phyloP scores from a whole-genome alignment of 2,113 vertebrate genomes.

The Paedocypris sp. region DNA sequence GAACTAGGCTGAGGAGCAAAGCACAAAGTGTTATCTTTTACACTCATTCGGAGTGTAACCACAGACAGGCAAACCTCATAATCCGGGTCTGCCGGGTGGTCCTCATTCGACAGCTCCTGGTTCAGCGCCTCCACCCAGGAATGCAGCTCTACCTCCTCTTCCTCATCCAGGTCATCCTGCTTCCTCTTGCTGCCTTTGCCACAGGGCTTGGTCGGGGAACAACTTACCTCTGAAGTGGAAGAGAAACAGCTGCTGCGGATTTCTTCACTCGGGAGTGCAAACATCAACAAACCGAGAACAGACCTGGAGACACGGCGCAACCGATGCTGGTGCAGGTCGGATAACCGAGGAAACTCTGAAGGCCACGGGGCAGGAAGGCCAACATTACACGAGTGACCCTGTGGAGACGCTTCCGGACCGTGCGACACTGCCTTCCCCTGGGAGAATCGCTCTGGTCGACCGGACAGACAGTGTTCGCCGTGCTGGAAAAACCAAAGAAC shows the following conservation, averaged over 20 bases:
- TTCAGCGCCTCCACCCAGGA: constrained; percentile 58
- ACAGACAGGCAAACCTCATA: constrained; percentile 47
- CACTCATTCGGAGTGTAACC: not conserved
- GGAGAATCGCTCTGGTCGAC: not conserved
- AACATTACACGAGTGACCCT: constrained; percentile 48
- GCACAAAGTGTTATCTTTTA: not conserved
- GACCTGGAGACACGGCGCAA: constrained; percentile 54
- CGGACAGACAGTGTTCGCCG: not conserved
- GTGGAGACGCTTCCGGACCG: constrained; percentile 50
- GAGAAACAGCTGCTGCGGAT: not conserved
- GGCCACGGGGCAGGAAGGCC: constrained; percentile 47
- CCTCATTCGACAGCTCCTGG: constrained; percentile 52
- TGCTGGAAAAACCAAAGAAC: constrained; percentile 46
- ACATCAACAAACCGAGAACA: not conserved
- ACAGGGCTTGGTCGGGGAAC: constrained; percentile 50
- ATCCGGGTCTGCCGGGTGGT: constrained; percentile 37
- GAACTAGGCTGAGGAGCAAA: constrained; percentile 50
- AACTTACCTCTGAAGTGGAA: constrained; percentile 50
- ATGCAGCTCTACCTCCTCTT: constrained; percentile 54
- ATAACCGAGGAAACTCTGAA: constrained; percentile 55
- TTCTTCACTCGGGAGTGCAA: not conserved
- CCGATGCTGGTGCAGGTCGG: constrained; percentile 51
- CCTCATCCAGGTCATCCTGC: constrained; percentile 61
- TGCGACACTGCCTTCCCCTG: constrained; percentile 31
- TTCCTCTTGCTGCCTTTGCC: constrained; percentile 70